Evolutionary conservation across 2,888 invertebrate genomes (phyloP).

Genomic region (Aromia moschata): DNA sequence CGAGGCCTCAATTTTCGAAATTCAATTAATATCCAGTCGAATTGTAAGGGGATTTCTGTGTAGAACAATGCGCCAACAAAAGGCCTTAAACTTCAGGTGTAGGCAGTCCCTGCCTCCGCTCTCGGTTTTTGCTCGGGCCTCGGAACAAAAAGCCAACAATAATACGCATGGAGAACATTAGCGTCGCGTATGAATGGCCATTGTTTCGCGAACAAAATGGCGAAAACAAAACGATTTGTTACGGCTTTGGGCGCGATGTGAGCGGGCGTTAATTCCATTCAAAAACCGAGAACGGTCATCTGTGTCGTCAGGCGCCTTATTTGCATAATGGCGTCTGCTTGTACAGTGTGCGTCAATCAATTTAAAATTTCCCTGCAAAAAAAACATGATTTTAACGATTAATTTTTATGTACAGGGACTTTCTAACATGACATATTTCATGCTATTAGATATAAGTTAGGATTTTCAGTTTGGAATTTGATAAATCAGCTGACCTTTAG

Average conservation of each 20-base stretch:
- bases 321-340: conserved; percentile 12
- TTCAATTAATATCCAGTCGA: too few species aligned
- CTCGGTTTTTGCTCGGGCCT: background rate
- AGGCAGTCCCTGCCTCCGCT: background rate
- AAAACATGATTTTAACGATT: too few species aligned
- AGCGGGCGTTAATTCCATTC: conserved; percentile 11
- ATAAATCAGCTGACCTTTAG: too few species aligned
- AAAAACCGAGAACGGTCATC: conserved; percentile 8
- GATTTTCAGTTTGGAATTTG: too few species aligned
- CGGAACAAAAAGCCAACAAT: conserved; percentile 9
- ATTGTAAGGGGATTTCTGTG: too few species aligned
- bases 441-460: too few species aligned
- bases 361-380: background rate
- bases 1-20: too few species aligned
- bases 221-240: conserved; percentile 18
- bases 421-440: too few species aligned
- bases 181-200: conserved; percentile 14
- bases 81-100: background rate
- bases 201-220: conserved; percentile 15
- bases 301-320: conserved; percentile 10
- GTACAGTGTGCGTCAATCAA: background rate
- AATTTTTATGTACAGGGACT: too few species aligned
- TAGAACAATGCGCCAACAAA: background rate
- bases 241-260: conserved; percentile 1
- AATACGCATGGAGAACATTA: conserved; percentile 16